A percentile compares a stretch with the other conserved stretches of the same genome.
These are phyloP conservation scores for Metacarcinus magister DNA, from an alignment of 2,888 invertebrate species.

Conservation along the genomic window DNA sequence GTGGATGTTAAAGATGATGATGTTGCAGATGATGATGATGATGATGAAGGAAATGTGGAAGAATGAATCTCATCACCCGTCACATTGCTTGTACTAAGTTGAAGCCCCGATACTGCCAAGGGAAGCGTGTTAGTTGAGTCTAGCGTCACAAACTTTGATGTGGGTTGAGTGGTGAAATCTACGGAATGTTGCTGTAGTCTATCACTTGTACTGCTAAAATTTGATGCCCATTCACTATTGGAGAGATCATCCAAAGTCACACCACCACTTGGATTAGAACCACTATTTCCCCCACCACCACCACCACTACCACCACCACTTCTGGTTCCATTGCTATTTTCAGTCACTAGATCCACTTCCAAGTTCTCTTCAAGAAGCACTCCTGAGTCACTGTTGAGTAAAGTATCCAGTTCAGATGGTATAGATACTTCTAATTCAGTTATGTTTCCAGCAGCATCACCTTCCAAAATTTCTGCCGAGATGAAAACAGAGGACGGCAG, in stretches of 20 bases:
- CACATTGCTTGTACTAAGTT: slow-evolving; percentile 81
- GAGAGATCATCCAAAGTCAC: slow-evolving; percentile 79
- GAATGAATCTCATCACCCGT: slow-evolving; percentile 80
- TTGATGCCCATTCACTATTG: slow-evolving; percentile 79
- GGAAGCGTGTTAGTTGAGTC: slow-evolving; percentile 80
- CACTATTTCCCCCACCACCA: slow-evolving; percentile 70
- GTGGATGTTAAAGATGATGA: slow-evolving; percentile 72
- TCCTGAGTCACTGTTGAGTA: slow-evolving; percentile 73
- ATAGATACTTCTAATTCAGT: slow-evolving; percentile 78
- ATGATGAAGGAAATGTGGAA: slow-evolving; percentile 75
- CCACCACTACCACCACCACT: slow-evolving; percentile 68
- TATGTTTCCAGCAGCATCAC: slow-evolving; percentile 73
- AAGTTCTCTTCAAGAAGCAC: slow-evolving; percentile 77
- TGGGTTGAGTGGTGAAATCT: slow-evolving; percentile 79
- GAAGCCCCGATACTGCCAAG: slow-evolving; percentile 81
- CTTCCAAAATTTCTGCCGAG: slow-evolving; percentile 75
- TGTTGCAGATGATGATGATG: slow-evolving; percentile 62
- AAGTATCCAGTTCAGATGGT: slow-evolving; percentile 77
- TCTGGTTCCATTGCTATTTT: slow-evolving; percentile 69
- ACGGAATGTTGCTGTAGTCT: slow-evolving; percentile 77
- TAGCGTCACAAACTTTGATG: slow-evolving; percentile 79
- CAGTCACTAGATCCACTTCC: slow-evolving; percentile 78
- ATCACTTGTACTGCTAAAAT: slow-evolving; percentile 79
- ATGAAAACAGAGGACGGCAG: slow-evolving; percentile 78
- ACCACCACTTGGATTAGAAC: slow-evolving; percentile 72